Conservation (phyloP, 2,888 invertebrate species). For the Congeria kusceri region DNA sequence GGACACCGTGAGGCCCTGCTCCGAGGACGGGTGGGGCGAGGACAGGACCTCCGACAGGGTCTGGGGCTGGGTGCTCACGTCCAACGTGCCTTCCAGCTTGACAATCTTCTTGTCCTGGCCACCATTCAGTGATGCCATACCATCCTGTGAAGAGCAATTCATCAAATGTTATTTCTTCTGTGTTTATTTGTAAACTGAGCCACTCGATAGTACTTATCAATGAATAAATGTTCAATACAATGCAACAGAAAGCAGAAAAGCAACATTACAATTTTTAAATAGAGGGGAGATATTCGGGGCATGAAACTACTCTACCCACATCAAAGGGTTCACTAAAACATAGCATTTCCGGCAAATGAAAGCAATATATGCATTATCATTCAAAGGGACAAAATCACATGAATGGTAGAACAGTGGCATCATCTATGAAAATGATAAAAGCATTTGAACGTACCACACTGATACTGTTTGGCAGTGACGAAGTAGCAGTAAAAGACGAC, state of each 20-base stretch:
- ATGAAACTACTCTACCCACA: too few species aligned
- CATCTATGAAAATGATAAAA: neutral
- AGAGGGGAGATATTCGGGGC: too few species aligned
- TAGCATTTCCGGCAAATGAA: too few species aligned
- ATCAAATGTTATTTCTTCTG: neutral
- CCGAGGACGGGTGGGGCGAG: conserved; percentile 66
- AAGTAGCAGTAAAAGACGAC: conserved; percentile 39
- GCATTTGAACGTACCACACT: conserved; percentile 40
- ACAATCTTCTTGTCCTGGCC: conserved; percentile 53
- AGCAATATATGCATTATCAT: too few species aligned
- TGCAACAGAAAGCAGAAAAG: too few species aligned
- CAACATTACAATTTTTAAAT: too few species aligned
- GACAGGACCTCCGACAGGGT: conserved; percentile 68
- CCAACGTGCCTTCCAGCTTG: conserved; percentile 55
- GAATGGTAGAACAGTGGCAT: too few species aligned
- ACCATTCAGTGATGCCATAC: conserved; percentile 22
- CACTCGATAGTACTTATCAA: too few species aligned
- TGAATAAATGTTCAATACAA: too few species aligned
- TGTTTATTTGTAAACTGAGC: too few species aligned
- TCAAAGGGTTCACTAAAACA: too few species aligned
- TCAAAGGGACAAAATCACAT: too few species aligned
- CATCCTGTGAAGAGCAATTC: neutral
- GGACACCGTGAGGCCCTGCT: conserved; percentile 52
- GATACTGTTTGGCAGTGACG: conserved; percentile 38
- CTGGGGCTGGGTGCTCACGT: conserved; percentile 66